Evolutionary conservation across 2,888 invertebrate species (phyloP).

Genomic region (Alsophila aescularia): DNA sequence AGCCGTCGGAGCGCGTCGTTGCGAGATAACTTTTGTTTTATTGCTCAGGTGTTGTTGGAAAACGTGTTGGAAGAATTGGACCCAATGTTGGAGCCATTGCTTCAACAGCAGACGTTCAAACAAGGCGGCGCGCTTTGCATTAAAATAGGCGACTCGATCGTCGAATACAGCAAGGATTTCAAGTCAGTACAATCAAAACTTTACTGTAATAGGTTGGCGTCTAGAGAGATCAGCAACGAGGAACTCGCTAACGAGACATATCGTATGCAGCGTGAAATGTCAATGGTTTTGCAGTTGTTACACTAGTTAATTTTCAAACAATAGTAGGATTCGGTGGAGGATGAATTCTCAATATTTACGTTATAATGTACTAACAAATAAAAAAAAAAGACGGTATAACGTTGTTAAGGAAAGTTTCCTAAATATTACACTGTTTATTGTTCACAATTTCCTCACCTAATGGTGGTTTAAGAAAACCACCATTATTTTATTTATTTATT

Average conservation of each 20-base stretch:
- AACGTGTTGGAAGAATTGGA: conserved; percentile 96
- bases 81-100: conserved; percentile 94
- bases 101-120: conserved; percentile 95
- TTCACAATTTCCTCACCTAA: no score
- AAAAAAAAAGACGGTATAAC: no score
- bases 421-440: no score
- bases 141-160: conserved; percentile 94
- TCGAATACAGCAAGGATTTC: conserved; percentile 95
- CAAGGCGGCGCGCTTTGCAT: conserved; percentile 94
- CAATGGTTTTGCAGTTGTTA: conserved; percentile 10
- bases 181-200: conserved; percentile 76
- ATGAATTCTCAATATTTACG: no score
- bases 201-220: not conserved
- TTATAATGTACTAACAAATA: no score
- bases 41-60: conserved; percentile 89
- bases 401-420: no score
- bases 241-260: conserved; percentile 9
- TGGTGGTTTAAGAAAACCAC: no score
- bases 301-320: conserved; percentile 10
- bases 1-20: conserved; percentile 13
- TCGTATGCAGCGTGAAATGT: conserved; percentile 1
- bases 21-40: conserved; percentile 25
- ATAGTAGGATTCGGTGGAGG: no score
- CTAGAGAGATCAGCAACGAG: not conserved
- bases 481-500: no score